These are phyloP conservation scores for Ptilorrhoa leucosticta DNA, from an alignment of 2,113 vertebrate genomes.

Conservation along the genomic window DNA sequence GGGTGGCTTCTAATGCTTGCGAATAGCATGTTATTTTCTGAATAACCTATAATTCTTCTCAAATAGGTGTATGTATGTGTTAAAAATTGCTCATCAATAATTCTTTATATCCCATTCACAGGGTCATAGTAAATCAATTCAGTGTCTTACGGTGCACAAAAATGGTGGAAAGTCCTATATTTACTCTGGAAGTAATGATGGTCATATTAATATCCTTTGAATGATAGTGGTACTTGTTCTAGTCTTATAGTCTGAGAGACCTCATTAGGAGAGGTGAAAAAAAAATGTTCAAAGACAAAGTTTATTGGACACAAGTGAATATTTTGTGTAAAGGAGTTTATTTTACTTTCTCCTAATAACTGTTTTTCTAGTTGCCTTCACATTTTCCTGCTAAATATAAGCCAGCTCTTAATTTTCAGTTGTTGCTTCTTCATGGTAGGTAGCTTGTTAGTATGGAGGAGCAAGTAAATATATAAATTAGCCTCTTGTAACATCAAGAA, in stretches of 20 bases:
- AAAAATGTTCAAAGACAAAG: not conserved
- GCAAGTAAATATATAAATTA: not conserved
- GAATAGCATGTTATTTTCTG: not conserved
- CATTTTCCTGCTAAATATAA: not conserved
- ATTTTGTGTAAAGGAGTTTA: not conserved
- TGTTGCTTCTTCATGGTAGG: not conserved
- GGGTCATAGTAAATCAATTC: conserved; percentile 96
- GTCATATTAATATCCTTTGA: conserved; percentile 98
- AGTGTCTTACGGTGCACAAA: conserved; percentile 89
- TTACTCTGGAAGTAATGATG: conserved; percentile 94
- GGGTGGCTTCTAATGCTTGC: not conserved
- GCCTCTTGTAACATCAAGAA: not conserved
- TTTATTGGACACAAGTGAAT: not conserved
- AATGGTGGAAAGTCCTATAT: conserved; percentile 80
- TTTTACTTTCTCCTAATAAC: not conserved
- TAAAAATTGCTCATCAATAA: not conserved
- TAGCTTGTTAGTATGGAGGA: not conserved
- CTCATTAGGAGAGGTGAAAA: not conserved
- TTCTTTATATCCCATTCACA: conserved; percentile 49
- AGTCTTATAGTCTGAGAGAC: not conserved
- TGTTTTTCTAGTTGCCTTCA: not conserved
- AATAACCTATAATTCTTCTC: not conserved
- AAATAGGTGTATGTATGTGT: not conserved
- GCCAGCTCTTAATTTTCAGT: not conserved
- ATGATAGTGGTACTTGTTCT: not conserved